Percentiles rank a stretch among this genome's conserved stretches.
Conservation (phyloP, 1,140 invertebrate species). For the Lucilia cuprina region DNA sequence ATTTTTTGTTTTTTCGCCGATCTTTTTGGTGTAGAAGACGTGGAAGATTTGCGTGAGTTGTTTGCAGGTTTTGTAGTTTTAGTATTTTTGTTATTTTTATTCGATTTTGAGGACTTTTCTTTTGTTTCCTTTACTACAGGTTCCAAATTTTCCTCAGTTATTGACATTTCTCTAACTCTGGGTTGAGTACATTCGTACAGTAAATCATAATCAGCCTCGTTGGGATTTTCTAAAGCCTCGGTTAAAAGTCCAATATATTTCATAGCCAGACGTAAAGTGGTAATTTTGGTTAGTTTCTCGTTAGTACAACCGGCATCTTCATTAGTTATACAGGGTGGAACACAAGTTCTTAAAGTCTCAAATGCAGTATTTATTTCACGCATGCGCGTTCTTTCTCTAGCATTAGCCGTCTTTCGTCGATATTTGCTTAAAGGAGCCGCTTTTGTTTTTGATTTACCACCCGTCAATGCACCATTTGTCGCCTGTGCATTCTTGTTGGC, state of each 20-base stretch:
- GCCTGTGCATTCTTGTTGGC: neutral
- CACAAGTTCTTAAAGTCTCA: constrained; percentile 76
- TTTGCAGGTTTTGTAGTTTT: constrained; percentile 37
- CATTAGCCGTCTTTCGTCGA: constrained; percentile 87
- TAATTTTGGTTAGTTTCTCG: constrained; percentile 88
- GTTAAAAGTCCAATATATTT: constrained; percentile 81
- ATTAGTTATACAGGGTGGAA: constrained; percentile 68
- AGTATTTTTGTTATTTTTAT: constrained; percentile 32
- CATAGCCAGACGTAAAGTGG: constrained; percentile 84
- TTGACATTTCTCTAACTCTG: constrained; percentile 28
- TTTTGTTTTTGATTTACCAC: constrained; percentile 68
- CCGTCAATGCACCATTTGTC: neutral
- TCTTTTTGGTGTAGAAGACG: constrained; percentile 38
- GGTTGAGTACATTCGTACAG: constrained; percentile 52
- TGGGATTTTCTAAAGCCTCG: constrained; percentile 59
- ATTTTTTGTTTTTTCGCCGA: constrained; percentile 27
- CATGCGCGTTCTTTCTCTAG: constrained; percentile 84
- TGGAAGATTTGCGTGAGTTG: neutral
- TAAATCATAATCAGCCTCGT: constrained; percentile 46
- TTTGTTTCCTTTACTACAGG: constrained; percentile 24
- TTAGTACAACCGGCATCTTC: constrained; percentile 63
- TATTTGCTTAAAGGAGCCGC: constrained; percentile 89
- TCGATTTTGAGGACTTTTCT: constrained; percentile 18
- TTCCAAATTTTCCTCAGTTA: constrained; percentile 38
- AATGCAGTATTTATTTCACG: constrained; percentile 88